Conservation (phyloP, 1,140 invertebrate genomes). For the Drosophila virilis region DNA sequence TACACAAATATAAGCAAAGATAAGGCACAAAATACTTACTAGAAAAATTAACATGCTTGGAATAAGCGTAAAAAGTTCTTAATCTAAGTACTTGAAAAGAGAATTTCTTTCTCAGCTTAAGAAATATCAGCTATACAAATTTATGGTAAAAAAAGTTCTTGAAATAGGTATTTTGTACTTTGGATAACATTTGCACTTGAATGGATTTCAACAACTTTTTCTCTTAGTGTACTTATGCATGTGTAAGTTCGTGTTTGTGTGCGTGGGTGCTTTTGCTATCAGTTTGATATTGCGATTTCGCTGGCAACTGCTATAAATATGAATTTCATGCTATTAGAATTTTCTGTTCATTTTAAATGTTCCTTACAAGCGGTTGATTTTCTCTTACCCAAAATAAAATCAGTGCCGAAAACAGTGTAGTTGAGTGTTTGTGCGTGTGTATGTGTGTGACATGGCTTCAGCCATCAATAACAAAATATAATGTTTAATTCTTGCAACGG, state of each 20-base stretch:
- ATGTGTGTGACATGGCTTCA: conserved; percentile 46
- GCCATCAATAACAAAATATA: conserved; percentile 1
- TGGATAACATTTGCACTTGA: not conserved
- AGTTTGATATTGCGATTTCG: conserved; percentile 49
- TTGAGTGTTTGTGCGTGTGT: conserved; percentile 2
- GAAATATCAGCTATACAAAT: no score
- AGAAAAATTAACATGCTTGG: no score
- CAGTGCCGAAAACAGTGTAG: conserved; percentile 6
- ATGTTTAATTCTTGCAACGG: conserved; percentile 64
- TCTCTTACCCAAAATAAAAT: conserved; percentile 17
- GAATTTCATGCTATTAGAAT: conserved; percentile 60
- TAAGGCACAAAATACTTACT: no score
- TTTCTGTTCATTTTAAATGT: conserved; percentile 72
- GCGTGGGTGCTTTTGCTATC: conserved; percentile 22
- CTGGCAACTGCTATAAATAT: conserved; percentile 63
- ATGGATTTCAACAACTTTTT: not conserved
- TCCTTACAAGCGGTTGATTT: conserved; percentile 45
- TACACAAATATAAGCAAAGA: no score
- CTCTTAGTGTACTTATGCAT: not conserved
- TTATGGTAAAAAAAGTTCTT: not conserved
- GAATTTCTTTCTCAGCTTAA: no score
- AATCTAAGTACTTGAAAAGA: no score
- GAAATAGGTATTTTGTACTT: not conserved
- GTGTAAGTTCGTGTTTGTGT: not conserved
- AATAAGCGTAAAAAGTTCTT: no score